phyloP scores from a whole-genome alignment of 2,888 invertebrate genomes.

The Globia sparganii region DNA sequence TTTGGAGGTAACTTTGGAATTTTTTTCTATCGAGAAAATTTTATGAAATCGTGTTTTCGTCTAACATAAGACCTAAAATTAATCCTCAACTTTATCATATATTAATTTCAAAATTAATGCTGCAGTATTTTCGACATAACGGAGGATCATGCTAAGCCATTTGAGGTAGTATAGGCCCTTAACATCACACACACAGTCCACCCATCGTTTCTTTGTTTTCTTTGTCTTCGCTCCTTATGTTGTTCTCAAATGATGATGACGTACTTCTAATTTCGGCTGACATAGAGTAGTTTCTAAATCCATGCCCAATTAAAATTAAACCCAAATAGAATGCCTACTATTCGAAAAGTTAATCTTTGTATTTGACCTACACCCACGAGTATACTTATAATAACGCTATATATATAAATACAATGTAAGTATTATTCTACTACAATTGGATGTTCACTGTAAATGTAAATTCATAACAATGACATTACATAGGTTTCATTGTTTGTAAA shows the following conservation, averaged over 20 bases:
- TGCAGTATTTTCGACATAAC: too few relatives aligned
- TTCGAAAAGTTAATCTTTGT: neutral
- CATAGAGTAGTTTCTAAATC: neutral
- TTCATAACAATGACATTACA: neutral
- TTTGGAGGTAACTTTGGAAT: too few relatives aligned
- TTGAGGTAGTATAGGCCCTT: too few relatives aligned
- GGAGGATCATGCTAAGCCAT: too few relatives aligned
- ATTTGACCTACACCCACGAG: neutral
- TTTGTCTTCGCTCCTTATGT: neutral
- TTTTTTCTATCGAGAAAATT: too few relatives aligned
- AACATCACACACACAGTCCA: too few relatives aligned
- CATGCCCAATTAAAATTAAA: neutral
- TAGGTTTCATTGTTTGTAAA: constrained; percentile 8
- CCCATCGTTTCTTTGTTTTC: too few relatives aligned
- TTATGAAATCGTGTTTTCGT: too few relatives aligned
- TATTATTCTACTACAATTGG: neutral
- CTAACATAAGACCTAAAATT: too few relatives aligned
- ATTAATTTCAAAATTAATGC: too few relatives aligned
- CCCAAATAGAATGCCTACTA: neutral
- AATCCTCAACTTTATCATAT: too few relatives aligned
- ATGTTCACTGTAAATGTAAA: neutral
- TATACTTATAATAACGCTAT: neutral
- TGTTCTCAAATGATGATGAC: neutral
- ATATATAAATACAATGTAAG: neutral
- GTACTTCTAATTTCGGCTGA: neutral